Evolutionary conservation across 2,888 invertebrate species (phyloP).

Genomic region (Nasonia oneida): DNA sequence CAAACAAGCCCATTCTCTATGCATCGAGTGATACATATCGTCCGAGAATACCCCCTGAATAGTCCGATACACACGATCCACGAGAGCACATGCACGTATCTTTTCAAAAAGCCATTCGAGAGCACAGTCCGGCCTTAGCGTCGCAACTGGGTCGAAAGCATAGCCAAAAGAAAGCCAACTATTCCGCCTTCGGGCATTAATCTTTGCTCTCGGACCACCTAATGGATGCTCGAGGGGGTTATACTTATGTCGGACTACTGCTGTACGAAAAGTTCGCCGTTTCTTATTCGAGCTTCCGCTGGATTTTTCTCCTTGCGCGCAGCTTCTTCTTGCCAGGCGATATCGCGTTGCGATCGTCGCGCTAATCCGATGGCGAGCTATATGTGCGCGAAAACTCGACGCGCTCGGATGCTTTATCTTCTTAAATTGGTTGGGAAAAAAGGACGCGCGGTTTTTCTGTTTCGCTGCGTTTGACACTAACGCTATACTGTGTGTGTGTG

Average conservation of each 20-base stretch:
- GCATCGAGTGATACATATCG: neutral
- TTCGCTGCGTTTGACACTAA: neutral
- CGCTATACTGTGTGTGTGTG: too few species aligned
- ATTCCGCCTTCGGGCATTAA: constrained; percentile 63
- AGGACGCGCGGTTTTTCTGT: constrained; percentile 5
- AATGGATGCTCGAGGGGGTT: constrained; percentile 60
- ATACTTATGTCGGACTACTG: neutral
- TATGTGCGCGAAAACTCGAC: constrained; percentile 42
- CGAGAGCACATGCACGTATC: neutral
- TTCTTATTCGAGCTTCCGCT: neutral
- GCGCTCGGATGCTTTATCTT: constrained; percentile 42
- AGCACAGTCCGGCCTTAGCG: neutral
- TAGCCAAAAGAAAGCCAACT: constrained; percentile 30
- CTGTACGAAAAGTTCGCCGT: neutral
- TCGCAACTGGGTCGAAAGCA: neutral
- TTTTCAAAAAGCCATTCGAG: constrained; percentile 16
- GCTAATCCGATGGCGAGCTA: constrained; percentile 20
- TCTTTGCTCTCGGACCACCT: constrained; percentile 59
- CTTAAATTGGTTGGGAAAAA: constrained; percentile 29
- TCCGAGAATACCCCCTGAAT: neutral
- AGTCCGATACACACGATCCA: neutral
- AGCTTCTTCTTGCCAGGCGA: constrained; percentile 1
- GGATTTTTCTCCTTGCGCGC: neutral
- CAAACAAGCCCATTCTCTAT: too few species aligned
- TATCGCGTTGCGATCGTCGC: neutral